Evolutionary conservation across 2,888 invertebrate genomes (phyloP), one percentile per base, ranked within the genome.

Genomic region (Chymomyza procnemis): DNA sequence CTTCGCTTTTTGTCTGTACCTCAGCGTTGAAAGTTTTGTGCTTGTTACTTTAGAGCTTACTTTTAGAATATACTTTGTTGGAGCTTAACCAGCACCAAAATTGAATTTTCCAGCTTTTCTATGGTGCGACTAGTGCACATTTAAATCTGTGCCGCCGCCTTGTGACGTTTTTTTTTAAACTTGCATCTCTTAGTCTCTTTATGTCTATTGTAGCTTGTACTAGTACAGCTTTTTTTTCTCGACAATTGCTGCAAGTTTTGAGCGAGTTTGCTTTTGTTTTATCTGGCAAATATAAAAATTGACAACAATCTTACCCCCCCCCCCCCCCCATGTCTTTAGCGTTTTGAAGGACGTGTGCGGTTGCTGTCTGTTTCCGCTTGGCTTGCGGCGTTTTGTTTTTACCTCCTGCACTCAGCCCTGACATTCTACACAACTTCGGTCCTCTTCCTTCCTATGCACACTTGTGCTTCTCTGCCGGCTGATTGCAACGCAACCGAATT

Each of bases 11-110:
- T 21, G 54, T 21, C 9, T 54, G 54, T 54, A 22, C 21, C 12
- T 14, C 4, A 9, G 61, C 60, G 47, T n/a, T 67, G 26, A 12
- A 58, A 66, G 74, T 70, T 67, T 67, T 55, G 16, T 19, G 67
- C 74, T 75, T 78, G 84, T 85, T 87, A 75, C 86, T 85, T 86
- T 82, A 21, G 69, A 79, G 81, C 87, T 81, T 81, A 86, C 81
- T 34, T 12, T 81, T 81, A 81, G 78, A 75, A 82, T 87, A 80
- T 81, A 86, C 81, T 87, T 86, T 81, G 76, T 84, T 64, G 66
- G 14, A 56, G 56, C 26, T 54, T 81, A 81, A 81, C 87, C 83
- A 75, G 61, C 69, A 54, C 21, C 21, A 21, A 81, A 81, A 81
- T 81, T 81, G 87, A 81, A 81, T 81, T 87, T 82, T 63, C 67